phyloP scores from a whole-genome alignment of 2,888 invertebrate genomes.

The Trachelus stipa region DNA sequence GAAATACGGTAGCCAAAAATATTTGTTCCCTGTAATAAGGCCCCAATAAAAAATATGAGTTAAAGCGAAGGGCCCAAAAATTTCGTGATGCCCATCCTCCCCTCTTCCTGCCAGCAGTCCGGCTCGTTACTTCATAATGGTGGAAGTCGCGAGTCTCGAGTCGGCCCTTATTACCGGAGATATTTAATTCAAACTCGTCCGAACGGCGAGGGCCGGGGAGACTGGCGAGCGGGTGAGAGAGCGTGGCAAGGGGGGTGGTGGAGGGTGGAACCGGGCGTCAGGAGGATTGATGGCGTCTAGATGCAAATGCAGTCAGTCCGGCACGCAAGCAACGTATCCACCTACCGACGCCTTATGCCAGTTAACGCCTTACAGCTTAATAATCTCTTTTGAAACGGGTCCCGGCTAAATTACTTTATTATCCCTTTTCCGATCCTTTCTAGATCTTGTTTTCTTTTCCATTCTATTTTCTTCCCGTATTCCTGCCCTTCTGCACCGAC shows the following conservation, averaged over 20 bases:
- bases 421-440: constrained; percentile 38
- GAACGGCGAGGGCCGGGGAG: constrained; percentile 27
- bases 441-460: not conserved
- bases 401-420: constrained; percentile 54
- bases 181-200: constrained; percentile 59
- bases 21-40: not conserved
- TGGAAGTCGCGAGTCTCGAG: not conserved
- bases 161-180: constrained; percentile 50
- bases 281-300: constrained; percentile 67
- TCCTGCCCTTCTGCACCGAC: not conserved
- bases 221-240: constrained; percentile 29
- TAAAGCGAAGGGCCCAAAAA: not conserved
- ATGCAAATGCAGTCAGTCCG: constrained; percentile 65
- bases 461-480: not conserved
- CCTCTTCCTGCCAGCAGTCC: too few relatives aligned
- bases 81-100: not conserved
- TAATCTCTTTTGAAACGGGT: constrained; percentile 53
- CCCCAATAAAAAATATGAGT: not conserved
- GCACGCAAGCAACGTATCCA: constrained; percentile 62
- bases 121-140: not conserved
- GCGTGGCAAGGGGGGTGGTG: constrained; percentile 25
- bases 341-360: constrained; percentile 66
- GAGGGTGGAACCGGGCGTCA: constrained; percentile 61
- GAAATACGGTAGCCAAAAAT: not conserved
- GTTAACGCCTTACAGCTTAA: constrained; percentile 67